Base-by-base conservation (phyloP, 2,888 invertebrate species). In the Sinotaia quadrata region DNA sequence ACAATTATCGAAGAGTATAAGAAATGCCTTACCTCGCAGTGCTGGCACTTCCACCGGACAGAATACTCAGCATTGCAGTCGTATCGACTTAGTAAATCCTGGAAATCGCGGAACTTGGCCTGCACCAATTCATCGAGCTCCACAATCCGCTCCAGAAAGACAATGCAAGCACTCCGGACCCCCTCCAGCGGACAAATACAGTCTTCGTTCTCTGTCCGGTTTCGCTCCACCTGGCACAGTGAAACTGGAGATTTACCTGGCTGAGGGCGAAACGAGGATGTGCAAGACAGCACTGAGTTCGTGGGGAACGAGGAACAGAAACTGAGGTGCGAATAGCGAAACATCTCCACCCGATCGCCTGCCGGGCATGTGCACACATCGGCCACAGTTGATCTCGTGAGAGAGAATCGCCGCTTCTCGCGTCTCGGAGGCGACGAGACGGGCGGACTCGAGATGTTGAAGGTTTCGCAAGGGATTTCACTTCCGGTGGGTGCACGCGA, bases 21-120 rank as follows among this genome's bases (percentile, higher is more conserved):
- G n/a, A n/a, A n/a, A n/a, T n/a, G n/a, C n/a, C 72, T 54, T 65
- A 73, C 73, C 73, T 70, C 34, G 47, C 73, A 73, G 31, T 73
- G 73, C 5, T n/a, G 27, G 34, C 73, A 73, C 0, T 52, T 41
- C 73, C 73, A 73, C 47, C 61, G 65, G 37, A 70, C 73, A 0
- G 73, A 73, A 34, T 73, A 73, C 27, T 31, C 56, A 18, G 33
- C 44, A 15, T 29, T 68, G 56, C 73, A 73, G 68, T 73, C 70
- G 27, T 68, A 69, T 3, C 73, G 70, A 4, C 47, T 29, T 12
- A 73, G 65, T 54, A 73, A 59, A 31, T 51, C 73, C 18, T 51
- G 10, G 31, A 73, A 73, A 15, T 36, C 65, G 31, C 33, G 29
- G 33, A 57, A 73, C 5, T 33, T 33, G 18, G 27, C 24, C 67